Evolutionary conservation across 2,113 vertebrate species (phyloP), one percentile per base, ranked within the genome.

Genomic region (Ariopsis seemanni): DNA sequence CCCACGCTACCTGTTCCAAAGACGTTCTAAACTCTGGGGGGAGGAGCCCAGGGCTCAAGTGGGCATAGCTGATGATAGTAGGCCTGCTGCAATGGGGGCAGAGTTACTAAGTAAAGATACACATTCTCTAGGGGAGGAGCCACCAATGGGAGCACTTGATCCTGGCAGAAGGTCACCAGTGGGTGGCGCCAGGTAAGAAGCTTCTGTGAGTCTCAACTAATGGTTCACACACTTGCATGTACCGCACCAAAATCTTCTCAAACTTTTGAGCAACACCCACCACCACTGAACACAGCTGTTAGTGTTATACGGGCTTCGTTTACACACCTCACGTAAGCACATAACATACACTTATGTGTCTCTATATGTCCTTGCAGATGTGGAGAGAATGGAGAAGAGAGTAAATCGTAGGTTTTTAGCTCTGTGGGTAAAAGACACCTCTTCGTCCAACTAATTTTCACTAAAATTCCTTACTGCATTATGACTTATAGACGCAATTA

Each of bases 1-100:
- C 93, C 98, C 98, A 88, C 98, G 97, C 93, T 99, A 99, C 94
- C 97, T 99, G 94, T 99, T 99, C 95, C 98, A 99, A 96, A 97
- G 98, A 96, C 96, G 97, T 93, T 99, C 98, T 92, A 99, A 99
- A 96, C 96, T 99, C 91, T 99, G 98, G 98, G 98, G 98, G 88
- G 96, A 97, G 94, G 97, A 97, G 91, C 96, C 96, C 93, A 93
- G 95, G 94, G 93, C 93, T 87, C 95, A 96, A 87, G 95, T 96
- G 96, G 89, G 97, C 91, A 93, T 97, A 89, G 97, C 89, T 95
- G 97, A 90, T 93, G 97, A 87, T 96, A 98, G 92, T 95, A 97
- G 89, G 95, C 93, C 86, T 97, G 98, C 93, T 96, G 98, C 89
- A 95, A 91, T 91, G 90, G 90, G 90, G 50, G 90, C 99, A 42